These are phyloP conservation scores for Corella eumyota DNA, from an alignment of 23 tunicate genomes.

Conservation along the genomic window DNA sequence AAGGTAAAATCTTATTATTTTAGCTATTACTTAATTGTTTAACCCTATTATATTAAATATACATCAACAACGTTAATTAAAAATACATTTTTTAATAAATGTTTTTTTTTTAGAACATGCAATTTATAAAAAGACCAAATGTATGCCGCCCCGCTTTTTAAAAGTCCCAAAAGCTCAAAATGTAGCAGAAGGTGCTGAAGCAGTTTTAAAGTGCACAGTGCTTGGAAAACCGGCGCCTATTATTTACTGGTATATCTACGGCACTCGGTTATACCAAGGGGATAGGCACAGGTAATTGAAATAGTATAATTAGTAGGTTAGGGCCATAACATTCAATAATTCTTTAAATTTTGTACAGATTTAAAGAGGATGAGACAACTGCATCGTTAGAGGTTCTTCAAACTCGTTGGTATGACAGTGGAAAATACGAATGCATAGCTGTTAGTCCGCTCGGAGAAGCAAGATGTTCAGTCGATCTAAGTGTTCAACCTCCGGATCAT, in stretches of 20 bases:
- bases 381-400: constrained; percentile 10
- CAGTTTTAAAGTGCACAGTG: constrained; percentile 20
- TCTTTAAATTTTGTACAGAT: constrained; percentile 14
- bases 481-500: constrained; percentile 33
- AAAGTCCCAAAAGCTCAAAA: constrained; percentile 6
- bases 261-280: constrained; percentile 16
- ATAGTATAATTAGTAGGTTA: too few species aligned
- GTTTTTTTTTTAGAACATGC: constrained; percentile 5
- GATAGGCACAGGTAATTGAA: constrained; percentile 27
- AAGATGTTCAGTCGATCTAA: constrained; percentile 22
- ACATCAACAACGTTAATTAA: too few species aligned
- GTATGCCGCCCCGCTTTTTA: constrained; percentile 33
- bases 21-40: too few species aligned
- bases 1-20: too few species aligned
- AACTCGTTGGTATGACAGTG: constrained; percentile 54
- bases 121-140: constrained; percentile 10
- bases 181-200: constrained; percentile 27
- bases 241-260: constrained; percentile 33
- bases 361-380: constrained; percentile 16
- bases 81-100: too few species aligned
- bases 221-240: constrained; percentile 46
- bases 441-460: constrained; percentile 33
- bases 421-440: constrained; percentile 36
- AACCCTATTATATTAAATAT: too few species aligned
- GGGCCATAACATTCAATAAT: too few species aligned